These are phyloP conservation scores for Synergus itoensis DNA, from an alignment of 2,888 invertebrate species.

Conservation along the genomic window DNA sequence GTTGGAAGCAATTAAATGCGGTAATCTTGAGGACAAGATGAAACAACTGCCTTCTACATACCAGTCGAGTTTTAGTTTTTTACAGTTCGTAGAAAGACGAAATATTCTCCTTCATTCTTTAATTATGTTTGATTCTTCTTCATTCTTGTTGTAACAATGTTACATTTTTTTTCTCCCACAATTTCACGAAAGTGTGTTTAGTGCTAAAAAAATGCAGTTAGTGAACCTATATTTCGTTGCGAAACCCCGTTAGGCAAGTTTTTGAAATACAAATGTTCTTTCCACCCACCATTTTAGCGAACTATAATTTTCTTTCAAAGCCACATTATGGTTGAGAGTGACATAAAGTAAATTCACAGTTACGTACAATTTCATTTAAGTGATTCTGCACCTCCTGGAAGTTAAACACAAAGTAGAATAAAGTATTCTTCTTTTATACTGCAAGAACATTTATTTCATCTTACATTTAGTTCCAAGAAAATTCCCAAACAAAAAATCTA, in stretches of 20 bases:
- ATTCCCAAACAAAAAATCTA: too few relatives aligned
- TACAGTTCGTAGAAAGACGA: not conserved
- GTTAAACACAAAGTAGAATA: not conserved
- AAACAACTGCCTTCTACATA: not conserved
- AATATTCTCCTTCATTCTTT: not conserved
- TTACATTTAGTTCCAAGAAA: too few relatives aligned
- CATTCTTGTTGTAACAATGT: too few relatives aligned
- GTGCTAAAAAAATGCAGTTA: not conserved
- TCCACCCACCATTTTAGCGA: not conserved
- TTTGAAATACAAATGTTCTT: not conserved
- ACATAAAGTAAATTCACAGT: not conserved
- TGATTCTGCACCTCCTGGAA: not conserved
- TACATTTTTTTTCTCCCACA: not conserved
- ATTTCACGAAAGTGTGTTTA: not conserved
- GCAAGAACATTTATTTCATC: too few relatives aligned
- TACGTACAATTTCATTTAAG: not conserved
- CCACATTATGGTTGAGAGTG: not conserved
- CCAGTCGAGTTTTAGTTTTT: not conserved
- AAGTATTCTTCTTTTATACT: not conserved
- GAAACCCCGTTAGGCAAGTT: not conserved
- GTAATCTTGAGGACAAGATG: not conserved
- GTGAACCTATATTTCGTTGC: not conserved
- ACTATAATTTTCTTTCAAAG: not conserved
- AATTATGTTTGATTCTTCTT: too few relatives aligned
- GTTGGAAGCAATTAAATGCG: not conserved